Percentiles rank a stretch among this genome's conserved stretches.
These are phyloP conservation scores for Catotricha subobsoleta DNA, from an alignment of 2,888 invertebrate species.

Conservation along the genomic window DNA sequence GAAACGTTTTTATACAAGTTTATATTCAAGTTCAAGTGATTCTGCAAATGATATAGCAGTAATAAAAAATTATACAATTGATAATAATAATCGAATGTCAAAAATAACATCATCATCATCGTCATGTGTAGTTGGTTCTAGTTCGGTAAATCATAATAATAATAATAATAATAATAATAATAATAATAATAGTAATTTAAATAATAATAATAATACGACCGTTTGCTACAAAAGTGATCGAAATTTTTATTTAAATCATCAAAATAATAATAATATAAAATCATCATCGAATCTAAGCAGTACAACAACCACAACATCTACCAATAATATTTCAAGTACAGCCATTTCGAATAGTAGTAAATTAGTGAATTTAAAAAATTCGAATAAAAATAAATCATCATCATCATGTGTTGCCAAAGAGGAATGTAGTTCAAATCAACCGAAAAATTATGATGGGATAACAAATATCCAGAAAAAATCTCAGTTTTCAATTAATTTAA, in stretches of 20 bases:
- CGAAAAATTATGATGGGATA: slow-evolving; percentile 5
- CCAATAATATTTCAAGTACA: background rate
- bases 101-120: background rate
- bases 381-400: slow-evolving; percentile 7
- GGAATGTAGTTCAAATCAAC: background rate
- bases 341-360: background rate
- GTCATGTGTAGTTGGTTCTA: slow-evolving; percentile 11
- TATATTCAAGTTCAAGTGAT: slow-evolving; percentile 61
- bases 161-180: slow-evolving; percentile 25
- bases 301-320: background rate
- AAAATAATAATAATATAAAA: slow-evolving; percentile 1
- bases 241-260: slow-evolving; percentile 1
- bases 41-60: slow-evolving; percentile 13
- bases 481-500: slow-evolving; percentile 46
- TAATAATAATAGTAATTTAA: slow-evolving; percentile 31
- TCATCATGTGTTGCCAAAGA: slow-evolving; percentile 13
- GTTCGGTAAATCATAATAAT: slow-evolving; percentile 5
- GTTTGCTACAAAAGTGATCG: slow-evolving; percentile 4
- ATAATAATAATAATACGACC: slow-evolving; percentile 14
- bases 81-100: background rate
- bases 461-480: slow-evolving; percentile 36
- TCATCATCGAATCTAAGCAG: background rate
- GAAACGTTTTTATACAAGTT: slow-evolving; percentile 61
- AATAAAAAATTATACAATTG: slow-evolving; percentile 3
- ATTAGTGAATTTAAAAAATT: too few species aligned